Evolutionary conservation across 2,113 vertebrate genomes (phyloP), one percentile per base, ranked within the genome.

Genomic region (Xenopus tropicalis): DNA sequence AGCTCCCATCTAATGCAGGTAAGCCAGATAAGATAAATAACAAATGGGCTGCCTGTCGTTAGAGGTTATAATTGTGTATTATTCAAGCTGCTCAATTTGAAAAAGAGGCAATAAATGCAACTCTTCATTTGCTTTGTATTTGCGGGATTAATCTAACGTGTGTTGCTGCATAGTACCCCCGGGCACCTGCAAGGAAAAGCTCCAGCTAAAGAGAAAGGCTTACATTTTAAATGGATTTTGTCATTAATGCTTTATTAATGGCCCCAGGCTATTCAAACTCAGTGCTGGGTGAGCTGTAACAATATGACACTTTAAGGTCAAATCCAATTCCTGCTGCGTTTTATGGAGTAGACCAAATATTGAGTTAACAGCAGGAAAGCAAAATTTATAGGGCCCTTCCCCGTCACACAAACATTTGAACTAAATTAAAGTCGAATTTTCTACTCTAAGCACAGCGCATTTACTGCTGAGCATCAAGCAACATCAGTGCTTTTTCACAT

Each of bases 221-320:
- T 88, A 91, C 92, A 92, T 95, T 96, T 95, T 91, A 94, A 96
- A 96, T 94, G 92, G 92, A 90, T 90, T 94, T 95, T 96, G 95
- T 96, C 95, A 95, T 97, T 96, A 96, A 98, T 95, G 94, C 94
- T 96, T 98, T 97, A 97, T 98, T 97, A 96, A 97, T 94, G 94
- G 97, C 96, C 93, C 59, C 80, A 83, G 93, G 96, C 94, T 84
- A 93, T 85, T 80, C 81, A 90, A 91, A 90, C 88, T 85, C 87
- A 82, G 88, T 83, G 88, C 89, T 82, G 86, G 89, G 91, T 91
- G 89, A 92, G 92, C 92, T 91, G 87, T 92, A 95, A 91, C 93
- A 91, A 90, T 91, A 88, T 96, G 96, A 97, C 95, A 96, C 94
- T 96, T 95, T 94, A 94, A 96, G 96, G 97, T 97, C 95, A 96